Percentiles rank a stretch among this genome's conserved stretches.
These are phyloP conservation scores for Botia kubotai DNA, from an alignment of 2,797 vertebrate species.

Conservation along the genomic window DNA sequence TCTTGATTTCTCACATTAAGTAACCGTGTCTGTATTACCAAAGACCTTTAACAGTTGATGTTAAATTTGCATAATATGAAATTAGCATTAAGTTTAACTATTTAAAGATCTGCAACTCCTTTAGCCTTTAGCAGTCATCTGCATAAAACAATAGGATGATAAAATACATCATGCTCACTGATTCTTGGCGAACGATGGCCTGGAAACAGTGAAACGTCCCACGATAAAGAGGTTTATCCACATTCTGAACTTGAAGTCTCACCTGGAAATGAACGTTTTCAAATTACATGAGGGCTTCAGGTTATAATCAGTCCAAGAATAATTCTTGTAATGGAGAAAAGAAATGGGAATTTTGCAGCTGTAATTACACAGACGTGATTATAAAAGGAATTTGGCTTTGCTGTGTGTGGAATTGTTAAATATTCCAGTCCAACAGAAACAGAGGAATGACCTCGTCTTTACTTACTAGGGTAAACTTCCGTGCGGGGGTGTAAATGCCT, in stretches of 20 bases:
- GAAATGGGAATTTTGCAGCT: not conserved
- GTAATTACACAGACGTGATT: not conserved
- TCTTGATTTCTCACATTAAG: too few relatives aligned
- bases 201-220: conserved; percentile 86
- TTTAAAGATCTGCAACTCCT: not conserved
- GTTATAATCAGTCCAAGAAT: not conserved
- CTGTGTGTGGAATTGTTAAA: not conserved
- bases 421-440: conserved; percentile 76
- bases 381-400: not conserved
- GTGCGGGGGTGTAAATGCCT: conserved; percentile 87
- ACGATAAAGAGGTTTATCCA: conserved; percentile 82
- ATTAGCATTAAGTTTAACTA: not conserved
- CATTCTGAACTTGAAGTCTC: conserved; percentile 84
- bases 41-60: too few relatives aligned
- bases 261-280: conserved; percentile 73
- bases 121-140: not conserved
- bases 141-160: not conserved
- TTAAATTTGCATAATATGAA: not conserved
- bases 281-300: conserved; percentile 30
- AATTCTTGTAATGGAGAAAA: not conserved
- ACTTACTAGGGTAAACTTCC: conserved; percentile 93
- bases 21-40: too few relatives aligned
- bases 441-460: conserved; percentile 88
- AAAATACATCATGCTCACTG: conserved; percentile 75
- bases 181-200: conserved; percentile 84